Evolutionary conservation across 92 coral and sea anemone genomes (phyloP).

Genomic region (Virgularia gustaviana): DNA sequence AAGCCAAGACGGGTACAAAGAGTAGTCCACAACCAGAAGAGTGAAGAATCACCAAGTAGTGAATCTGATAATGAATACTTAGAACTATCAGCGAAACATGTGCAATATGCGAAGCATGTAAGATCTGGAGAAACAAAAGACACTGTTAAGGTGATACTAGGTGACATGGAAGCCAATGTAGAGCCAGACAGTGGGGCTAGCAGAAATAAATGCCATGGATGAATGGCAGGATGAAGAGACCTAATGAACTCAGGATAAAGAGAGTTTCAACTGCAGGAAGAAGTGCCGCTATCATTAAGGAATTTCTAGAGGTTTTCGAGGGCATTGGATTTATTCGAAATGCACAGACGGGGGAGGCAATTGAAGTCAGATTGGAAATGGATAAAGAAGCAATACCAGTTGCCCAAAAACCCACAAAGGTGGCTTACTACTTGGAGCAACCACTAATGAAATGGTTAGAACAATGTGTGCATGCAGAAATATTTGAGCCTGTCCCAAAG

Average conservation of each 20-base stretch:
- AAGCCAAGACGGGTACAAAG: too few species aligned
- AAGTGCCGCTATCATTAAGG: conserved; percentile 22
- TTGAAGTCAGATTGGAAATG: conserved; percentile 56
- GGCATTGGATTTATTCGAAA: conserved; percentile 59
- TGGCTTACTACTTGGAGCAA: conserved; percentile 50
- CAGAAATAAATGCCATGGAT: conserved; percentile 56
- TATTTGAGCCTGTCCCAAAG: conserved; percentile 55
- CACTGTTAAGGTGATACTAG: conserved; percentile 56
- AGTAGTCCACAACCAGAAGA: too few species aligned
- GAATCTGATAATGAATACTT: conserved; percentile 41
- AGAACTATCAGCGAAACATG: conserved; percentile 25
- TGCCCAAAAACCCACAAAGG: conserved; percentile 60
- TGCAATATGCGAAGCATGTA: conserved; percentile 35
- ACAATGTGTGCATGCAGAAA: conserved; percentile 45
- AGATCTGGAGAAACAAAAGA: conserved; percentile 35
- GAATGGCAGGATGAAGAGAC: conserved; percentile 43
- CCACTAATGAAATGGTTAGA: conserved; percentile 61
- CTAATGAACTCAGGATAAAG: conserved; percentile 25
- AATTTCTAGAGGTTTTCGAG: conserved; percentile 34
- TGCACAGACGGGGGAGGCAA: conserved; percentile 37
- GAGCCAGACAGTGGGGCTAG: conserved; percentile 62
- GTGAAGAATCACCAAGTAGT: too few species aligned
- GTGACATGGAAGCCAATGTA: conserved; percentile 56
- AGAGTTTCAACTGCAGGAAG: conserved; percentile 45
- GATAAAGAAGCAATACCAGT: conserved; percentile 54